Evolutionary conservation across 2,888 invertebrate genomes (phyloP).

Genomic region (Ptilodon capucinus): DNA sequence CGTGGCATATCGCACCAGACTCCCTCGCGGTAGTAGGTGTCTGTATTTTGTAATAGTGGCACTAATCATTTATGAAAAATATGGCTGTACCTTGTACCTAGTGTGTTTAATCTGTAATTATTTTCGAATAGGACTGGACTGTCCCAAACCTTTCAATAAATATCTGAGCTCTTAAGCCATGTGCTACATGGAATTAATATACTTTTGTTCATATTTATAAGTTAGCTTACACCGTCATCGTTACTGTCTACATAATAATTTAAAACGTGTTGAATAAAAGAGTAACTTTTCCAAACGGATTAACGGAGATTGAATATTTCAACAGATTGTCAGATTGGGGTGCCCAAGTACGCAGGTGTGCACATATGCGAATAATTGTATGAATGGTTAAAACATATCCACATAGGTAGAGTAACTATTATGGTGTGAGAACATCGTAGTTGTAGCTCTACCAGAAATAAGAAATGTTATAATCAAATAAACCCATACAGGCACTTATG

Average conservation of each 20-base stretch:
- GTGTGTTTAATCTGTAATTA: too few relatives aligned
- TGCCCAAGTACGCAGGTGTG: constrained; percentile 3
- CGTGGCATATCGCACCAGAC: too few relatives aligned
- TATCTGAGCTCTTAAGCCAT: neutral
- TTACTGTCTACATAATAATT: constrained; percentile 25
- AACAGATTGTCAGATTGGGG: constrained; percentile 33
- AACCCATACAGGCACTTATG: too few relatives aligned
- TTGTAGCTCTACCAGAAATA: too few relatives aligned
- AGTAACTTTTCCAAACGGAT: constrained; percentile 38
- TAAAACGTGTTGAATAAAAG: constrained; percentile 33
- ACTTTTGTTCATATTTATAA: constrained; percentile 8
- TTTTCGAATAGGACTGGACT: neutral
- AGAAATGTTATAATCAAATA: too few relatives aligned
- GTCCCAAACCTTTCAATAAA: neutral
- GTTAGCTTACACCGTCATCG: constrained; percentile 6
- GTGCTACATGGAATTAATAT: neutral
- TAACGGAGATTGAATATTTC: constrained; percentile 39
- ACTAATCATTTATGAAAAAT: too few relatives aligned
- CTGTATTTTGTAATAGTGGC: too few relatives aligned
- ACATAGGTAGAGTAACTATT: too few relatives aligned
- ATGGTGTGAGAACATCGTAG: too few relatives aligned
- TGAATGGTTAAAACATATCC: too few relatives aligned
- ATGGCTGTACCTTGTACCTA: too few relatives aligned
- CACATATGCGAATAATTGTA: neutral
- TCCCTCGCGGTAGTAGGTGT: too few relatives aligned